These are phyloP conservation scores for Dendrolimus pini DNA, from an alignment of 2,888 invertebrate genomes.

Conservation along the genomic window DNA sequence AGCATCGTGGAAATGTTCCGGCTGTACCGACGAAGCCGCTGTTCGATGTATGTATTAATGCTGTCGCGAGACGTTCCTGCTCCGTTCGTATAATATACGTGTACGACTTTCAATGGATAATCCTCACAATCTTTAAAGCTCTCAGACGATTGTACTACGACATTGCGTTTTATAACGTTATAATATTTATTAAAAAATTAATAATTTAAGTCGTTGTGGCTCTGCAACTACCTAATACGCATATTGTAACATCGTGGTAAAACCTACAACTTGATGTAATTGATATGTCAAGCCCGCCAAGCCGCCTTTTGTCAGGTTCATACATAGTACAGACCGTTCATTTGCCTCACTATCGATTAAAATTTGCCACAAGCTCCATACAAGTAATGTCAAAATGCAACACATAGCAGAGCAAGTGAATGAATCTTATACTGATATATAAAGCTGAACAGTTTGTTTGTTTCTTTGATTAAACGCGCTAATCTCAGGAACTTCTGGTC, in stretches of 20 bases:
- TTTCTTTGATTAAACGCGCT: no score
- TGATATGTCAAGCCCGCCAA: background rate
- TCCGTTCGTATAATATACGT: conserved; percentile 25
- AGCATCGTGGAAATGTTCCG: background rate
- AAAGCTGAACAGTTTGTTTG: no score
- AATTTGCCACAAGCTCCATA: no score
- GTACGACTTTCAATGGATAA: conserved; percentile 25
- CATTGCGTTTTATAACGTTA: background rate
- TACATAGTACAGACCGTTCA: no score
- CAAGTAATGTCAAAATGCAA: no score
- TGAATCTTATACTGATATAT: no score
- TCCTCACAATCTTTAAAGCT: conserved; percentile 11
- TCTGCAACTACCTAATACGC: conserved; percentile 6
- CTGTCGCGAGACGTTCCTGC: conserved; percentile 17
- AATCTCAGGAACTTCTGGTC: no score
- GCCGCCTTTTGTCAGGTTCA: background rate
- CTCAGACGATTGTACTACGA: conserved; percentile 11
- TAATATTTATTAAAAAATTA: conserved; percentile 8
- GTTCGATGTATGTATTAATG: conserved; percentile 18
- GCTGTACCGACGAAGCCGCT: conserved; percentile 1
- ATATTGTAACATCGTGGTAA: conserved; percentile 1
- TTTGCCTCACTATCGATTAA: no score
- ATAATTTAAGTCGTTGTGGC: conserved; percentile 18
- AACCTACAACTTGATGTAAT: background rate
- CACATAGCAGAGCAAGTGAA: no score